Base-by-base conservation (phyloP, 2,113 vertebrate species). In the Spizaetus ornatus region DNA sequence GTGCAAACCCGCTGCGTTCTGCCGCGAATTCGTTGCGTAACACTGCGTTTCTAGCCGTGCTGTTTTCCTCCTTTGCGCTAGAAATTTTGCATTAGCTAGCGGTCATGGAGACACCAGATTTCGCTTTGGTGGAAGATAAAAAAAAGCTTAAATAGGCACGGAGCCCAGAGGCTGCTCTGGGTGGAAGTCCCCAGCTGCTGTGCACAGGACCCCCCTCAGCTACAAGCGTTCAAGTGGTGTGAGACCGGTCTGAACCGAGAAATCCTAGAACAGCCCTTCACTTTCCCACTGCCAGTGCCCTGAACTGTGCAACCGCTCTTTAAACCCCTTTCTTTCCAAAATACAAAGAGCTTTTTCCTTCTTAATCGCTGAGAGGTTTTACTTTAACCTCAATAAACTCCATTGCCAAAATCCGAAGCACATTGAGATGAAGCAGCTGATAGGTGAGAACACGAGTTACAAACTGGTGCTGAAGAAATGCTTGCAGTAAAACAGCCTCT, bases 41-140 rank as follows among this genome's bases (percentile, higher is more conserved):
- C 26, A 15, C 4, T 9, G 19, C 10, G 1, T 6, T 34, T 67
- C 66, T 1, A 29, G 25, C 52, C 42, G 0, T 2, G 47, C 29
- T 23, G 11, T 1, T 20, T 18, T 29, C 29, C 58, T 67, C 65
- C 66, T 43, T 40, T 45, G 27, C 65, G 3, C 27, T 6, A 6
- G 34, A 25, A 17, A 12, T 40, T 38, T 19, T 58, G 40, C 36
- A 1, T 8, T 32, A 42, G 14, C 29, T 7, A 6, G 1, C 13
- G 59, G 19, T 13, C 22, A 0, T 21, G 61, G 22, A 59, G 26
- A 34, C 8, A 5, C 16, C 58, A 45, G 26, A 5, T 32, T 67
- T 71, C 29, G 32, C 65, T 59, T 4, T 9, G 14, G 6, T 22
- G 47, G 66, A 32, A 66, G 53, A 40, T 7, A 2, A 48, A 29